Base-by-base conservation (phyloP, 2,113 vertebrate genomes). In the Gobius niger region DNA sequence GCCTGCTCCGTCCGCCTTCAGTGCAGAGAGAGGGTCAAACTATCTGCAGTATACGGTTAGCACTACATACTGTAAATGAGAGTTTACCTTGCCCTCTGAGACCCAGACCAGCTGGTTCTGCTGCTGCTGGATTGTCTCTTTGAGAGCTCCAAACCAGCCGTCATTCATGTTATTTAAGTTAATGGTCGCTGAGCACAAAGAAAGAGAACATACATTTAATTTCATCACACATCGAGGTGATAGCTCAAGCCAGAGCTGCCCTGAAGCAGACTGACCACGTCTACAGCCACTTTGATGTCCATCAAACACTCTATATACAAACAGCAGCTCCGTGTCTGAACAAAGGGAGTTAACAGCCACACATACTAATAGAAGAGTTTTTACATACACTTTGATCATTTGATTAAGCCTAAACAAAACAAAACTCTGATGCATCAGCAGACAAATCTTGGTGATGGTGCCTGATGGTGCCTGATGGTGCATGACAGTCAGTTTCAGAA, bases 31-130 rank as follows among this genome's bases (percentile, higher is more conserved):
- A 34, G 24, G 14, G 3, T n/a, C 9, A 40, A 11, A 24, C 6
- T 41, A 6, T 41, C 18, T 44, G 9, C 13, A 1, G 24, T 7
- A 46, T 7, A 44, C 4, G 67, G 59, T 62, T 4, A 41, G 64
- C 47, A 15, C 41, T 62, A 8, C 18, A 46, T 53, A 12, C 47
- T 1, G 24, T 4, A 9, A 44, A 24, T 13, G 41, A 16, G 7
- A 19, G 19, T 92, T 93, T 92, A 99, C 98, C 95, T 98, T 99
- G 90, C 97, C 98, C 90, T 99, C 98, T 14, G 98, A 99, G 87
- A 99, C 98, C 98, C 98, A 99, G 15, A 99, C 97, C 69, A 99
- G 87, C 74, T 99, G 98, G 85, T 96, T 99, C 90, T 99, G 98
- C 68, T 99, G 98, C 56, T 98, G 95, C 59, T 99, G 96, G 86